These are phyloP conservation scores for Shargacucullia verbasci DNA, from an alignment of 2,888 invertebrate genomes.

Conservation along the genomic window DNA sequence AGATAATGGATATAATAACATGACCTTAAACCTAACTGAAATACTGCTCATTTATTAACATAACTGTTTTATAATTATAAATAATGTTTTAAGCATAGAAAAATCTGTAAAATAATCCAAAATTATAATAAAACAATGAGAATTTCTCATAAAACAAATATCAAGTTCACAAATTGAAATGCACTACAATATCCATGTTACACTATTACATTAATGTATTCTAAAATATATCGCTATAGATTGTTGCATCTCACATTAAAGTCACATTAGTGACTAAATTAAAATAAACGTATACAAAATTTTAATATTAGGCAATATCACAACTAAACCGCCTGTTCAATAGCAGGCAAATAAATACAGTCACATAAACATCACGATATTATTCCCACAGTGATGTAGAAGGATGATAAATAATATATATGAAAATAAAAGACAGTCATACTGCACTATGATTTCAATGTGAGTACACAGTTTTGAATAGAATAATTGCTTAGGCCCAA, in stretches of 20 bases:
- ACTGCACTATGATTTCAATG: conserved; percentile 53
- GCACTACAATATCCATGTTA: conserved; percentile 69
- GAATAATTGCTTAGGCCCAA: conserved; percentile 45
- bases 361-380: conserved; percentile 53
- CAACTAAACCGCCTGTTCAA: conserved; percentile 82
- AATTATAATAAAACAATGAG: conserved; percentile 67
- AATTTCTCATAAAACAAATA: conserved; percentile 61
- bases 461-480: conserved; percentile 35
- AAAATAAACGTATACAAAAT: conserved; percentile 88
- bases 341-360: conserved; percentile 80
- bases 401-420: conserved; percentile 37
- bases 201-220: conserved; percentile 65
- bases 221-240: conserved; percentile 73
- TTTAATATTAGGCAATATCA: conserved; percentile 87
- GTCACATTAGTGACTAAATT: conserved; percentile 80
- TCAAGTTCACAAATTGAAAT: conserved; percentile 63
- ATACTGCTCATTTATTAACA: conserved; percentile 83
- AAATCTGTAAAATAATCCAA: conserved; percentile 57
- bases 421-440: conserved; percentile 52
- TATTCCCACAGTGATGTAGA: conserved; percentile 45
- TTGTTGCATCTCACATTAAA: conserved; percentile 82
- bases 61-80: conserved; percentile 74
- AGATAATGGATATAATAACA: conserved; percentile 60
- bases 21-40: conserved; percentile 77
- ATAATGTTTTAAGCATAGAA: conserved; percentile 71